Conservation (phyloP, 2,888 invertebrate genomes). For the Sarcophaga subvicina region DNA sequence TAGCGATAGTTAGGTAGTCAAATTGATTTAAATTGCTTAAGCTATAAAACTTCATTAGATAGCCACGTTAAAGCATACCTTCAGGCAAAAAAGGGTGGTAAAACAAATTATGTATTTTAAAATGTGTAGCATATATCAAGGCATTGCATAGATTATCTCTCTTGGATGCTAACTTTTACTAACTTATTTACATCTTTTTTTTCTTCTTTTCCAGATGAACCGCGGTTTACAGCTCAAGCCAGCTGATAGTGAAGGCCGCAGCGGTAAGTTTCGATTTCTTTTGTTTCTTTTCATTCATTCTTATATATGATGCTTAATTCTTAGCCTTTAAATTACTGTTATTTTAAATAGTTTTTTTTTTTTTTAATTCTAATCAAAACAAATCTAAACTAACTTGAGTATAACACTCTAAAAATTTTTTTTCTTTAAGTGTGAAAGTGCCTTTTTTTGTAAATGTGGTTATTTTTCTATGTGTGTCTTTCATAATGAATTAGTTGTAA, state of each 20-base stretch:
- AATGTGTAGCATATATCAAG: neutral
- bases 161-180: neutral
- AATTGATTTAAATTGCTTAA: conserved; percentile 60
- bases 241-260: conserved; percentile 99
- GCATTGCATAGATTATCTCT: no score
- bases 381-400: neutral
- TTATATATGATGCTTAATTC: conserved; percentile 28
- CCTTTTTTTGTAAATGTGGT: conserved; percentile 48
- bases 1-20: neutral
- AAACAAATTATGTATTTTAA: neutral
- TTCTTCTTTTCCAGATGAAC: conserved; percentile 95
- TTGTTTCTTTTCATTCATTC: conserved; percentile 25
- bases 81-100: neutral
- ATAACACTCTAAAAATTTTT: neutral
- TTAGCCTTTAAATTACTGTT: conserved; percentile 48
- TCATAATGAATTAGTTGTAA: neutral
- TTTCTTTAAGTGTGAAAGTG: conserved; percentile 53
- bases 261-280: conserved; percentile 87
- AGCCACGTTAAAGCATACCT: conserved; percentile 15
- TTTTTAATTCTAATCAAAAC: neutral
- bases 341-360: conserved; percentile 16
- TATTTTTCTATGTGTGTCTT: conserved; percentile 19
- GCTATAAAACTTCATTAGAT: conserved; percentile 22
- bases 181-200: conserved; percentile 54
- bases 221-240: conserved; percentile 99